phyloP scores from a whole-genome alignment of 2,888 invertebrate genomes.

The Drosophila tripunctata region DNA sequence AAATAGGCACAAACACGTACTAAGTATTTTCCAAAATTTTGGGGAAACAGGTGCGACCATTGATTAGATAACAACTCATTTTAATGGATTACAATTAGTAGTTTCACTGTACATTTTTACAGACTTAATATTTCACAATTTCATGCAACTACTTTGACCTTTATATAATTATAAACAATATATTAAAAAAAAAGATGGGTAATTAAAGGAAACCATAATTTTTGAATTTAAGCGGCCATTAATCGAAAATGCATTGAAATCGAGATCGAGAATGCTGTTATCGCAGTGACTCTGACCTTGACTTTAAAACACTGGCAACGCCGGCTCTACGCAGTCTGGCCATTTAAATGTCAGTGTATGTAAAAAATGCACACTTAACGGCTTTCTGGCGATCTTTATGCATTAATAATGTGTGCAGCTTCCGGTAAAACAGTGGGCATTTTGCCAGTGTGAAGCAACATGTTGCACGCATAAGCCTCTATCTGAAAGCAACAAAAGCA shows the following conservation, averaged over 20 bases:
- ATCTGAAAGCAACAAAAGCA: constrained; percentile 27
- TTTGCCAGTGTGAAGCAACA: constrained; percentile 33
- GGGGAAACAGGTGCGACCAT: constrained; percentile 9
- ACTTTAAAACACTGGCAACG: not conserved
- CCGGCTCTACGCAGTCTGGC: not conserved
- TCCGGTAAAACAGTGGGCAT: constrained; percentile 13
- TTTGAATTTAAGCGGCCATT: not conserved
- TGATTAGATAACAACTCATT: constrained; percentile 33
- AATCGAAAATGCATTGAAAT: not conserved
- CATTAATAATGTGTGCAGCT: constrained; percentile 27
- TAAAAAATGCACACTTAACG: not conserved
- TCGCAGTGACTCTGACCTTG: not conserved
- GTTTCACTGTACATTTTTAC: not conserved
- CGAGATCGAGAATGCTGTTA: not conserved
- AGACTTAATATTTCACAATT: constrained; percentile 8
- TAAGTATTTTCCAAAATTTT: constrained; percentile 23
- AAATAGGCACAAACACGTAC: not conserved
- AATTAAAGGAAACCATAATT: too few species aligned
- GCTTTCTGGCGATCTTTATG: constrained; percentile 22
- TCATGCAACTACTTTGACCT: constrained; percentile 1
- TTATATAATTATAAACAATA: not conserved
- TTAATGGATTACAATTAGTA: constrained; percentile 42
- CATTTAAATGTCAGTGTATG: not conserved
- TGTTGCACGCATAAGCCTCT: constrained; percentile 36
- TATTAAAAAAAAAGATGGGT: not conserved